phyloP scores from a whole-genome alignment of 2,888 invertebrate genomes.

The Eudemis profundana region DNA sequence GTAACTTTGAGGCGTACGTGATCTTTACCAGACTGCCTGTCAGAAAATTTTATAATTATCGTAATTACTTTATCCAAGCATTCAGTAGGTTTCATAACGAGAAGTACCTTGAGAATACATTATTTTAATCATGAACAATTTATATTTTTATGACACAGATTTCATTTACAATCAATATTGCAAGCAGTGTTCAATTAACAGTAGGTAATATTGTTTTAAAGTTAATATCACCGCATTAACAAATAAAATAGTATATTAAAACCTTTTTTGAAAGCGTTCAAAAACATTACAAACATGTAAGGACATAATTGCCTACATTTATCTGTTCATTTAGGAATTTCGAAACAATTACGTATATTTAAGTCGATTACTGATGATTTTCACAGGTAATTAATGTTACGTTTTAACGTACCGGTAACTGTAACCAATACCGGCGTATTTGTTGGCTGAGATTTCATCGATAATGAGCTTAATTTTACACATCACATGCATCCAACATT shows the following conservation, averaged over 20 bases:
- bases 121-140: neutral
- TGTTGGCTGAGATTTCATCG: slow-evolving; percentile 24
- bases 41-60: neutral
- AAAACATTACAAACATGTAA: too few species aligned
- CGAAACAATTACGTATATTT: too few species aligned
- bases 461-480: slow-evolving; percentile 56
- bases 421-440: neutral
- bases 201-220: too few species aligned
- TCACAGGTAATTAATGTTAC: neutral
- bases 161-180: neutral
- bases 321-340: too few species aligned
- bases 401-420: neutral
- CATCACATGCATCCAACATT: slow-evolving; percentile 65
- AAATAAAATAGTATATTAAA: too few species aligned
- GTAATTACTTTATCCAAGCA: neutral
- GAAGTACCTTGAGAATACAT: neutral
- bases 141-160: too few species aligned
- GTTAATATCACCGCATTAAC: too few species aligned
- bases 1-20: slow-evolving; percentile 12
- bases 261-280: too few species aligned
- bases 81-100: too few species aligned
- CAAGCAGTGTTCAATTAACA: too few species aligned
- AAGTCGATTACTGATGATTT: neutral
- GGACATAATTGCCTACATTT: too few species aligned
- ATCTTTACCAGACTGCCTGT: neutral